phyloP scores from a whole-genome alignment of 2,888 invertebrate species.

The Octodonta nipae region DNA sequence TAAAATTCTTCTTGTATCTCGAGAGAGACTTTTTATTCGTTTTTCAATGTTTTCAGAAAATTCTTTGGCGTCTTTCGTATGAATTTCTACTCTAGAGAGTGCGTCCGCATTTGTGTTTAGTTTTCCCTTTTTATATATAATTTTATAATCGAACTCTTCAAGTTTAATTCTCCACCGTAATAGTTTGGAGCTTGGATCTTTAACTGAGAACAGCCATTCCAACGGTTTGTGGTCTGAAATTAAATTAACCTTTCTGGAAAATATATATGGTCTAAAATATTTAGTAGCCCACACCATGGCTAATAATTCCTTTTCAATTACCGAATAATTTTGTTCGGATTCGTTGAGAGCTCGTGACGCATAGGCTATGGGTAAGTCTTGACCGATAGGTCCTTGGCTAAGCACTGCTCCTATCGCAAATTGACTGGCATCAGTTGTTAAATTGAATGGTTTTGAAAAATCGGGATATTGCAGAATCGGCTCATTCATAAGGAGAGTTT shows the following conservation, averaged over 20 bases:
- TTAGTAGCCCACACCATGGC: constrained; percentile 15
- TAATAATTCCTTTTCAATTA: constrained; percentile 17
- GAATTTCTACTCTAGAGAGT: constrained; percentile 8
- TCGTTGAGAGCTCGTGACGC: no score
- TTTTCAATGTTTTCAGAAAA: background rate
- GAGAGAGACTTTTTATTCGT: no score
- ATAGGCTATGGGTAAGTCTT: constrained; percentile 13
- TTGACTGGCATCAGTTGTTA: constrained; percentile 18
- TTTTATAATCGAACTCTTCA: constrained; percentile 7
- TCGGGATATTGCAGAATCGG: constrained; percentile 17
- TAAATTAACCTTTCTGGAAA: constrained; percentile 8
- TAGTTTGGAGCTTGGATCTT: constrained; percentile 9
- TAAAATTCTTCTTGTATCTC: no score
- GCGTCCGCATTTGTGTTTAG: constrained; percentile 10
- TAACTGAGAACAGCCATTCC: constrained; percentile 6
- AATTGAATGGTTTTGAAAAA: constrained; percentile 15
- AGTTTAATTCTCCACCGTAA: constrained; percentile 8
- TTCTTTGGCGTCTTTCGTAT: background rate
- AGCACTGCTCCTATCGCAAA: constrained; percentile 16
- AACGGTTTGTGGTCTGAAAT: constrained; percentile 10
- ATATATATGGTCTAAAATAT: constrained; percentile 14
- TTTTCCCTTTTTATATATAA: constrained; percentile 9
- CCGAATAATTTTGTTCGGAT: constrained; percentile 10
- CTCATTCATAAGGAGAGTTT: constrained; percentile 11
- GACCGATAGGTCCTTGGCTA: constrained; percentile 12